These are phyloP conservation scores for Hycleus cichorii DNA, from an alignment of 1,140 invertebrate genomes.

Conservation along the genomic window DNA sequence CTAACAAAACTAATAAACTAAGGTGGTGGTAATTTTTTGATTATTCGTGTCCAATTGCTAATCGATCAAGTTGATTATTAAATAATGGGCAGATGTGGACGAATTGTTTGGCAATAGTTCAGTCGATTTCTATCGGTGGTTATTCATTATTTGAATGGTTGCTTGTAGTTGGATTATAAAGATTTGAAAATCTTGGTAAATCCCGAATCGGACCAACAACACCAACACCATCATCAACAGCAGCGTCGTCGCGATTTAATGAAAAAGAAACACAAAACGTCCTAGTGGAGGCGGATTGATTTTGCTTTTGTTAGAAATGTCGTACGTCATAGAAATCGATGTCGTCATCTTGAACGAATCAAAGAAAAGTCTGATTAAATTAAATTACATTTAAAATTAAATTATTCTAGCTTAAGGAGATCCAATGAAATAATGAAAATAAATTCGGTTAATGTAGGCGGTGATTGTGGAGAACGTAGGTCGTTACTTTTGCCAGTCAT, in stretches of 20 bases:
- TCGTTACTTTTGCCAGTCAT: no score
- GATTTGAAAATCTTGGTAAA: conserved; percentile 49
- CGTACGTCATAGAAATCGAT: conserved; percentile 8
- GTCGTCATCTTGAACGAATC: conserved; percentile 26
- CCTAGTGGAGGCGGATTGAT: conserved; percentile 41
- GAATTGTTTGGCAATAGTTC: conserved; percentile 34
- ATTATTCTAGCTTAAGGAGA: no score
- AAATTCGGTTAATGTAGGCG: no score
- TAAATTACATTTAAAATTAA: background rate
- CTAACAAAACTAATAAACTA: no score
- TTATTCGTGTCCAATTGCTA: no score
- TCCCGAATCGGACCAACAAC: conserved; percentile 21
- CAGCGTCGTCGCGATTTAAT: conserved; percentile 40
- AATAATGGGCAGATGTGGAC: conserved; percentile 31
- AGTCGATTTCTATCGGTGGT: conserved; percentile 34
- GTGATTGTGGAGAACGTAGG: no score
- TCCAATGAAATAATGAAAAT: no score
- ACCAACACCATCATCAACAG: no score
- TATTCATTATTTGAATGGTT: conserved; percentile 37
- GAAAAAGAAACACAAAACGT: conserved; percentile 51
- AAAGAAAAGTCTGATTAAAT: conserved; percentile 31
- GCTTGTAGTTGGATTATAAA: conserved; percentile 44
- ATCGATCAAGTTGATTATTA: no score
- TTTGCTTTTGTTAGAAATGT: background rate
- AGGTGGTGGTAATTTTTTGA: no score